A percentile compares a stretch with the other conserved stretches of the same genome.
These are phyloP conservation scores for Aquatica leii DNA, from an alignment of 2,888 invertebrate genomes.

Conservation along the genomic window DNA sequence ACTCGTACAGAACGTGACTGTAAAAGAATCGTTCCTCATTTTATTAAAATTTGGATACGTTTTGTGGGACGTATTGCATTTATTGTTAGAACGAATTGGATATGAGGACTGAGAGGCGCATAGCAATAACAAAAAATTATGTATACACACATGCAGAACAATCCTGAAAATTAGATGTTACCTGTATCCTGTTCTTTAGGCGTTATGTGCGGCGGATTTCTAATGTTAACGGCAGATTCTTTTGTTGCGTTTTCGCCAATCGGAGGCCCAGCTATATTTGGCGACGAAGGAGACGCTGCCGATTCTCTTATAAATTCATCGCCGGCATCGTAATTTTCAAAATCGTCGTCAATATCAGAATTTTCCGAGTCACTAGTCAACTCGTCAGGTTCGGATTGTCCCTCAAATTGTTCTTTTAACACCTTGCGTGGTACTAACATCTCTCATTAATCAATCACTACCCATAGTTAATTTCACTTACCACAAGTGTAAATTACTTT, in stretches of 20 bases:
- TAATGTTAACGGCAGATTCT: conserved; percentile 49
- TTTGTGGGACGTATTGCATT: too few relatives aligned
- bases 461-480: too few relatives aligned
- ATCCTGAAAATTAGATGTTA: conserved; percentile 32
- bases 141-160: not conserved
- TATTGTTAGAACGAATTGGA: conserved; percentile 1
- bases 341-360: conserved; percentile 62
- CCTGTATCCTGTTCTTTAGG: conserved; percentile 54
- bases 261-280: conserved; percentile 61
- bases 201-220: conserved; percentile 51
- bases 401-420: conserved; percentile 82
- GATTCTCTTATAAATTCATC: conserved; percentile 67
- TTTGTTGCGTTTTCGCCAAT: conserved; percentile 55
- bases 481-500: conserved; percentile 90
- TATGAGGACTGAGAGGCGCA: not conserved
- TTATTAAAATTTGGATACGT: too few relatives aligned
- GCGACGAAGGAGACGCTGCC: conserved; percentile 67
- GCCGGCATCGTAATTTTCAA: conserved; percentile 60
- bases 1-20: too few relatives aligned
- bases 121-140: not conserved
- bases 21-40: too few relatives aligned
- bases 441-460: too few relatives aligned
- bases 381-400: conserved; percentile 81
- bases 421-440: conserved; percentile 86
- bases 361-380: conserved; percentile 59